Conservation (phyloP, 2,888 invertebrate genomes). For the Hydrotaea cyrtoneurina region DNA sequence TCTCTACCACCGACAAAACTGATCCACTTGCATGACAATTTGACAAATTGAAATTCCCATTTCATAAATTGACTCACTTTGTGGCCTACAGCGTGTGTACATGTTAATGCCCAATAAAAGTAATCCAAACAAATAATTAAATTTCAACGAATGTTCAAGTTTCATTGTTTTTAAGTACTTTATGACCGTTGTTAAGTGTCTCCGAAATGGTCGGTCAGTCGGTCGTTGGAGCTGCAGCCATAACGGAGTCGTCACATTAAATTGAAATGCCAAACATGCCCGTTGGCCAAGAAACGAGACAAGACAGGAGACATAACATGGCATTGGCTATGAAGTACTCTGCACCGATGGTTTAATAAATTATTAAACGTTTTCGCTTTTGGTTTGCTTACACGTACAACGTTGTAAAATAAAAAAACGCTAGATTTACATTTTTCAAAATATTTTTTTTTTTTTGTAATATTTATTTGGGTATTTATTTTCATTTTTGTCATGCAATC, state of each 20-base stretch:
- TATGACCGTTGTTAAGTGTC: conserved; percentile 77
- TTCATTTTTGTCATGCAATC: conserved; percentile 12
- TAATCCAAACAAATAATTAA: conserved; percentile 44
- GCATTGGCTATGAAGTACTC: conserved; percentile 44
- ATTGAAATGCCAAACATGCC: conserved; percentile 76
- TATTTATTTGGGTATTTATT: conserved; percentile 28
- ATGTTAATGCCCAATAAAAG: conserved; percentile 51
- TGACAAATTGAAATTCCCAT: conserved; percentile 38
- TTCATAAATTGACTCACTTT: conserved; percentile 22
- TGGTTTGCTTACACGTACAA: not conserved
- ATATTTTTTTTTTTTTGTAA: conserved; percentile 16
- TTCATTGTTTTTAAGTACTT: conserved; percentile 68
- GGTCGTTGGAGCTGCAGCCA: not conserved
- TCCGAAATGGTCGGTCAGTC: conserved; percentile 70
- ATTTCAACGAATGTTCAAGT: conserved; percentile 61
- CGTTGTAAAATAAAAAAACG: not conserved
- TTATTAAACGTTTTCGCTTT: not conserved
- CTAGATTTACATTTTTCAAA: conserved; percentile 20
- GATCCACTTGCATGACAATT: conserved; percentile 13
- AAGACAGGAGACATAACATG: conserved; percentile 38
- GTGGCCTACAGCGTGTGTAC: not conserved
- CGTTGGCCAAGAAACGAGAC: conserved; percentile 37
- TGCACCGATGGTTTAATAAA: not conserved
- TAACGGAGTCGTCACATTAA: conserved; percentile 37
- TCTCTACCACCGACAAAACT: not conserved